These are phyloP conservation scores for Hirtodrosophila trivittata DNA, from an alignment of 2,888 invertebrate species.

Conservation along the genomic window DNA sequence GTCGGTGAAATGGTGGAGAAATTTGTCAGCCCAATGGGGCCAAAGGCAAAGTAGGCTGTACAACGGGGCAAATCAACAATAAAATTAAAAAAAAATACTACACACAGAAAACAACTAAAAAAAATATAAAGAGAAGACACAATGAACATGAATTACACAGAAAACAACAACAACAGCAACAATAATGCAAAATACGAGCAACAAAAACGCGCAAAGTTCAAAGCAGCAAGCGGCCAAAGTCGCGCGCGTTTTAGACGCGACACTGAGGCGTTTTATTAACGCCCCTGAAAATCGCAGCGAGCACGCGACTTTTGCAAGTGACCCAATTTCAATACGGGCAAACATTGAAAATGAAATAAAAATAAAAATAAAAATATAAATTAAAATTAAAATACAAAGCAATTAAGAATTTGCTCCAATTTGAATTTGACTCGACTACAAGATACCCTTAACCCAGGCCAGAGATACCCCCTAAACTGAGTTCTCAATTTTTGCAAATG, in stretches of 20 bases:
- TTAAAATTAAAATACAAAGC: constrained; percentile 21
- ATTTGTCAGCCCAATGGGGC: constrained; percentile 48
- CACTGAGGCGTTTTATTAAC: constrained; percentile 37
- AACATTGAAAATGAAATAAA: constrained; percentile 72
- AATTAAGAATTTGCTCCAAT: constrained; percentile 3
- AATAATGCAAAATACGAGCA: constrained; percentile 8
- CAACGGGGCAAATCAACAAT: constrained; percentile 46
- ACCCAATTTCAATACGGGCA: constrained; percentile 69
- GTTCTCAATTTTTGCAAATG: no score
- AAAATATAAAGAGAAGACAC: constrained; percentile 5
- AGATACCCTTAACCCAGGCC: no score
- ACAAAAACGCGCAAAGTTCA: constrained; percentile 52
- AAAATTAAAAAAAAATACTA: constrained; percentile 16
- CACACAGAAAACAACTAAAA: constrained; percentile 6
- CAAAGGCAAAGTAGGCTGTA: constrained; percentile 44
- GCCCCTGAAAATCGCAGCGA: constrained; percentile 67
- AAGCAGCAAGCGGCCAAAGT: constrained; percentile 40
- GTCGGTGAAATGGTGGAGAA: constrained; percentile 72
- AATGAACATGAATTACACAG: constrained; percentile 26
- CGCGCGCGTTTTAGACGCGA: constrained; percentile 45
- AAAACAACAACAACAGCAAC: constrained; percentile 1
- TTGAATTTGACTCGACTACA: not conserved
- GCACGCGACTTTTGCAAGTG: constrained; percentile 75
- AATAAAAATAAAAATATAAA: constrained; percentile 23
- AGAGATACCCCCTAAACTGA: no score